Base-by-base conservation (phyloP, 2,888 invertebrate genomes). In the Andrena praecox region DNA sequence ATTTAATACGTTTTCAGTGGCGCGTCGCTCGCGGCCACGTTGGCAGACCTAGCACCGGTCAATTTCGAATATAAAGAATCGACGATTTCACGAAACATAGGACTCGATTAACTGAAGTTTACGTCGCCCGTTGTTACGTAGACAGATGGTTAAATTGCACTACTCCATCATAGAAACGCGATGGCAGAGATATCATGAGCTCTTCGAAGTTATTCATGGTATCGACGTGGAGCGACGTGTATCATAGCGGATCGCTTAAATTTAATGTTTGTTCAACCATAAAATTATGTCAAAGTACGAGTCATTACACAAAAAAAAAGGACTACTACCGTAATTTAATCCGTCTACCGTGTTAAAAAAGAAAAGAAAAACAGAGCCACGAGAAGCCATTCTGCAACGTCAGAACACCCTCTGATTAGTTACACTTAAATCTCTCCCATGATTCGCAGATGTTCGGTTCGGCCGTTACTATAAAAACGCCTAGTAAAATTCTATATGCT, bases 401-500 rank as follows among this genome's bases (percentile, higher is more conserved):
- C 59, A 60, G 31, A 60, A 56, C n/a, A 31, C 24, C 27, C 59
- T 62, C 59, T 20, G 20, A 31, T 35, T 48, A 71, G 33, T 56
- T 77, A 35, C 12, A 42, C 56, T 59, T 16, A 59, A 75, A 50
- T 27, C 24, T 6, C 29, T 73, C 7, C 10, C 72, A 74, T 87
- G 63, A 69, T 74, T 78, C 63, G 31, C 71, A 62, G 66, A 82
- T 77, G 50, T 66, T 71, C 66, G 16, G 35, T 63, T 66, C 54
- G 66, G 27, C 50, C 70, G 74, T 77, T 75, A 64, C 33, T 64
- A 76, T 75, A 82, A 81, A 84, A 88, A 85, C 67, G 71, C 27
- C 76, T 88, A 80, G 70, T 75, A 89, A 88, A 89, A 64, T 78
- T 81, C 76, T 70, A 79, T 79, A 88, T 48, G 81, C 56, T 72